Percentiles rank a stretch among this genome's conserved stretches.
phyloP scores from a whole-genome alignment of 2,888 invertebrate genomes.

The Cephus nigrinus region DNA sequence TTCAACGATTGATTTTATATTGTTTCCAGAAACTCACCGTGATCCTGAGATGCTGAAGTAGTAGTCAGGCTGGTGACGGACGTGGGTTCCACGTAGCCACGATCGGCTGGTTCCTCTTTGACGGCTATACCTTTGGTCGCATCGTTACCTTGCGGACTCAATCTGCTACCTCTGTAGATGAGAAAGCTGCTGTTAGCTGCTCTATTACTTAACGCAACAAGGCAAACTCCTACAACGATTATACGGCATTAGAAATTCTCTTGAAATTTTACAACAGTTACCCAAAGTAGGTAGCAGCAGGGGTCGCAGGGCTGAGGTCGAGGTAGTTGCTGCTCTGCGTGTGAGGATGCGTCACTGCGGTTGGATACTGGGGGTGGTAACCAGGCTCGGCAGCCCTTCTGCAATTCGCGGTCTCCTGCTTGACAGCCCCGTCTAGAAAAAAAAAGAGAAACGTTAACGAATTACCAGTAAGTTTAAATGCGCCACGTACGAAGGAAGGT shows the following conservation, averaged over 20 bases:
- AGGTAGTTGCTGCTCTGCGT: slow-evolving; percentile 41
- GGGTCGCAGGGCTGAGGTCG: slow-evolving; percentile 43
- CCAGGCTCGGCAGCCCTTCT: slow-evolving; percentile 36
- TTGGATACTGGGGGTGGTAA: slow-evolving; percentile 43
- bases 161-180: slow-evolving; percentile 30
- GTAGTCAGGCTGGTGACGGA: slow-evolving; percentile 38
- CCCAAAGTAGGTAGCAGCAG: slow-evolving; percentile 44
- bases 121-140: slow-evolving; percentile 47
- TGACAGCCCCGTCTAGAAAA: slow-evolving; percentile 33
- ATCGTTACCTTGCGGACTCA: slow-evolving; percentile 38
- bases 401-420: slow-evolving; percentile 48
- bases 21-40: slow-evolving; percentile 35
- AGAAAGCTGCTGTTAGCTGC: background rate
- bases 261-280: slow-evolving; percentile 24
- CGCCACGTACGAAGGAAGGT: background rate
- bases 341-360: slow-evolving; percentile 34
- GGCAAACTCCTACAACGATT: background rate
- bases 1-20: background rate
- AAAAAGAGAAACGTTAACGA: background rate
- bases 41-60: slow-evolving; percentile 40
- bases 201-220: background rate
- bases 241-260: background rate
- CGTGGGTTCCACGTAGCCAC: slow-evolving; percentile 50
- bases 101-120: slow-evolving; percentile 54
- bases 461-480: background rate